Percentiles rank a stretch among this genome's conserved stretches.
Evolutionary conservation across 2,888 invertebrate species (phyloP).

Genomic region (Idaea aversata): DNA sequence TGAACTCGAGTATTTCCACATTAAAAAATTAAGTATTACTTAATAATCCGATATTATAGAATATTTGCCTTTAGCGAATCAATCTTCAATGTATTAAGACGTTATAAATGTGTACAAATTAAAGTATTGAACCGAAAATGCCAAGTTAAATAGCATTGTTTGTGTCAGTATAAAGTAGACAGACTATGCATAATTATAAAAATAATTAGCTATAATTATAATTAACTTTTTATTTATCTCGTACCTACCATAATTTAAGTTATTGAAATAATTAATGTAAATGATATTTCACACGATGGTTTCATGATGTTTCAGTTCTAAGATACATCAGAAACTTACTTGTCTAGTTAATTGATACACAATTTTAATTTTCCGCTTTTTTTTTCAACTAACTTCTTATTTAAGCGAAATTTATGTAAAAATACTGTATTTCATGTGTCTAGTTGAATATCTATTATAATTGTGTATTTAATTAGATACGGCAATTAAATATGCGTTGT

Average conservation of each 20-base stretch:
- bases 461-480: slow-evolving; percentile 76
- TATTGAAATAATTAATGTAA: slow-evolving; percentile 46
- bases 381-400: slow-evolving; percentile 26
- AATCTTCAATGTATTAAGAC: slow-evolving; percentile 38
- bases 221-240: slow-evolving; percentile 53
- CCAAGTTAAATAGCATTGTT: slow-evolving; percentile 41
- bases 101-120: slow-evolving; percentile 28
- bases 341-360: slow-evolving; percentile 67
- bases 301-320: slow-evolving; percentile 66
- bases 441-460: slow-evolving; percentile 64
- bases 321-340: slow-evolving; percentile 53
- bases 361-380: slow-evolving; percentile 62
- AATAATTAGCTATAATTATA: slow-evolving; percentile 39
- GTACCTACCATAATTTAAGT: slow-evolving; percentile 51
- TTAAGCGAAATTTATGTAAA: slow-evolving; percentile 13
- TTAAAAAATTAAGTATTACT: slow-evolving; percentile 13
- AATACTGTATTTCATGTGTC: slow-evolving; percentile 36
- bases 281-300: slow-evolving; percentile 35
- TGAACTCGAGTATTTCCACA: slow-evolving; percentile 23
- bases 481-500: slow-evolving; percentile 74
- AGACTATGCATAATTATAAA: slow-evolving; percentile 66
- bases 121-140: slow-evolving; percentile 35
- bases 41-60: not conserved
- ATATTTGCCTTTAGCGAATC: slow-evolving; percentile 27
- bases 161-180: slow-evolving; percentile 43